These are phyloP conservation scores for Meriones psammophilus DNA, from an alignment of 2,797 vertebrate species.

Conservation along the genomic window DNA sequence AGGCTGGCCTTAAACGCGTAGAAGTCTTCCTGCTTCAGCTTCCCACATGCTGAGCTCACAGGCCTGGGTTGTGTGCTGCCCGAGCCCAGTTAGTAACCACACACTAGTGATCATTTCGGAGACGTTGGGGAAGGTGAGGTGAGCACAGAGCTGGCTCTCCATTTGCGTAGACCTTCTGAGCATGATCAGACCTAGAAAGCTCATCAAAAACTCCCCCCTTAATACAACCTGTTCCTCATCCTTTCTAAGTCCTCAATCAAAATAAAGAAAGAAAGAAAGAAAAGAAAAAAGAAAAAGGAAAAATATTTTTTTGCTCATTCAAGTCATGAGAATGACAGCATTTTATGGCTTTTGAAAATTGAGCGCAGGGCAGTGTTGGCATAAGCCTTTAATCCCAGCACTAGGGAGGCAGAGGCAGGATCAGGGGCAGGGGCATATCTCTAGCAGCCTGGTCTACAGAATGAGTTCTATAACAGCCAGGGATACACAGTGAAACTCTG, in stretches of 20 bases:
- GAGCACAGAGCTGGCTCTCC: background rate
- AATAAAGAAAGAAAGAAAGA: background rate
- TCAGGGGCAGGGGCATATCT: no score
- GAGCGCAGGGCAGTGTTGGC: no score
- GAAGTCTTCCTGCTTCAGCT: background rate
- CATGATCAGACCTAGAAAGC: background rate
- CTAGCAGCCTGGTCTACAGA: no score
- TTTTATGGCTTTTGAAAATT: background rate
- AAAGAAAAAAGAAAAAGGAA: background rate
- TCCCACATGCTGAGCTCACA: background rate
- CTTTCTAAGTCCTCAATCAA: background rate
- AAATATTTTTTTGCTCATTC: background rate
- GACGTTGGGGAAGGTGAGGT: background rate
- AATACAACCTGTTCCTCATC: background rate
- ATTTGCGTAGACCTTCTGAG: background rate
- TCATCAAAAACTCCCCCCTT: background rate
- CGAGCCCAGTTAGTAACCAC: no score
- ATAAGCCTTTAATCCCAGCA: no score
- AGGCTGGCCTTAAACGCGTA: background rate
- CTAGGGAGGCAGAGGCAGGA: no score
- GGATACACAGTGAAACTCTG: no score
- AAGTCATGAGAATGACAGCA: background rate
- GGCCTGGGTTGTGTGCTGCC: background rate
- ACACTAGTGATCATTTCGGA: background rate
- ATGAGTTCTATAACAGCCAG: no score